Percentiles rank a stretch among this genome's conserved stretches.
Conservation (phyloP, 2,888 invertebrate species). For the Apamea crenata region DNA sequence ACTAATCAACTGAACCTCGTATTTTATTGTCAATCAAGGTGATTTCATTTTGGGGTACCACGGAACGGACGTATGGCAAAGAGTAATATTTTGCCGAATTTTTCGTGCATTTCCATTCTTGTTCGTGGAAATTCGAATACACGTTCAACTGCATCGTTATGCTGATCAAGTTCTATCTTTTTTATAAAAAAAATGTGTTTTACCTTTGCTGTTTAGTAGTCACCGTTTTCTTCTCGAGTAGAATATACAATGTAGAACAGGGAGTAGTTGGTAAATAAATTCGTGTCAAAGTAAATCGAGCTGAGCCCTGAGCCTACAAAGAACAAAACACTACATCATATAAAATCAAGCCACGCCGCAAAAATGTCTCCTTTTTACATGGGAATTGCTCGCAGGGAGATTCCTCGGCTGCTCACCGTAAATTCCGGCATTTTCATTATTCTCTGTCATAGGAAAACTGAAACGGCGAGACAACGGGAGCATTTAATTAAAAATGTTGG, state of each 20-base stretch:
- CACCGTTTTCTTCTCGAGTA: conserved; percentile 1
- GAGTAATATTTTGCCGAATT: conserved; percentile 21
- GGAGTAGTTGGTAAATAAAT: conserved; percentile 3
- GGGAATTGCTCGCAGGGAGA: conserved; percentile 71
- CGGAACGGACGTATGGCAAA: conserved; percentile 14
- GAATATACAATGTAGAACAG: background rate
- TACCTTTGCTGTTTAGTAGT: background rate
- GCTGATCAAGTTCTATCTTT: background rate
- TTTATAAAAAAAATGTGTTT: background rate
- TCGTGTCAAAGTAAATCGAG: conserved; percentile 33
- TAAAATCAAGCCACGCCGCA: conserved; percentile 76
- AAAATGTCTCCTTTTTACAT: conserved; percentile 75
- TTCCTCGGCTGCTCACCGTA: conserved; percentile 74
- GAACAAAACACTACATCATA: conserved; percentile 65
- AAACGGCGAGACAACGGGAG: conserved; percentile 77
- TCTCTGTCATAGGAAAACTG: conserved; percentile 82
- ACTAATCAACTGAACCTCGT: conserved; percentile 45
- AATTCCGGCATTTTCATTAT: conserved; percentile 83
- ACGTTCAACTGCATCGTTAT: conserved; percentile 26
- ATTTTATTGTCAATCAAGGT: conserved; percentile 44
- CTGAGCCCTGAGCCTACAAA: conserved; percentile 15
- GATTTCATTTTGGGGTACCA: conserved; percentile 46
- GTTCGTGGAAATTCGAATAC: conserved; percentile 9
- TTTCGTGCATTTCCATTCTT: conserved; percentile 31
- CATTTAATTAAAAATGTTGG: conserved; percentile 84